Base-by-base conservation (phyloP, 2,888 invertebrate genomes). In the Micoletzkya japonica region DNA sequence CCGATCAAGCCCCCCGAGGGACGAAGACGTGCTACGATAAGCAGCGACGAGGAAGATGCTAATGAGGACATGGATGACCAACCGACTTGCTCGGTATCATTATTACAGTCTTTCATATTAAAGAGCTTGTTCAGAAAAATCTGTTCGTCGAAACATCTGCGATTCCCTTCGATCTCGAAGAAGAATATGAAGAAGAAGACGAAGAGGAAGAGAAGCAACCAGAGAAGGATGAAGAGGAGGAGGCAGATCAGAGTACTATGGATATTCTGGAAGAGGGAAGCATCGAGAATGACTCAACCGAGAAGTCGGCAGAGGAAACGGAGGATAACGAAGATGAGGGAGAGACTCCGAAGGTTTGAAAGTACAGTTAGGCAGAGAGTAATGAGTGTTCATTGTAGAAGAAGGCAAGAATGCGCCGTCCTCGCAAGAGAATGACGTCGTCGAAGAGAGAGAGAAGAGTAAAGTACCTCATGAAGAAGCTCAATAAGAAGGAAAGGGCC, bases 361-460 rank as follows among this genome's bases (percentile, higher is more conserved):
- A 49, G 24, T 6, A 49, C n/a, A 49, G 24, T 49, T 3, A 3
- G 49, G 14, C 20, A 49, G 20, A n/a, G 49, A 49, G n/a, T 24
- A 49, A 6, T n/a, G 24, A 17, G 30, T 17, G 17, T 10, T 24
- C n/a, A 24, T 60, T 39, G 39, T 28, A 54, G 28, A 54, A 54
- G 64, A 54, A 37, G 20, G 57, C 57, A 7, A n/a, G n/a, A 14
- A 10, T 44, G 10, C 52, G 64, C 1, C 52, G 64, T 2, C 36
- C 34, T 34, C 6, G 20, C 20, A 54, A 52, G 54, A 34, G 63
- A 1, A 54, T 66, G 4, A 20, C 28, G 1, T 36, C 50, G 28
- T 54, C 54, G 26, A 66, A 66, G 54, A 52, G 28, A 37, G 64
- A 66, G n/a, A n/a, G 64, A 14, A 66, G 50, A 24, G 64, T 44